Evolutionary conservation across 2,888 invertebrate genomes (phyloP), one percentile per base, ranked within the genome.

Genomic region (Aradus depressus): DNA sequence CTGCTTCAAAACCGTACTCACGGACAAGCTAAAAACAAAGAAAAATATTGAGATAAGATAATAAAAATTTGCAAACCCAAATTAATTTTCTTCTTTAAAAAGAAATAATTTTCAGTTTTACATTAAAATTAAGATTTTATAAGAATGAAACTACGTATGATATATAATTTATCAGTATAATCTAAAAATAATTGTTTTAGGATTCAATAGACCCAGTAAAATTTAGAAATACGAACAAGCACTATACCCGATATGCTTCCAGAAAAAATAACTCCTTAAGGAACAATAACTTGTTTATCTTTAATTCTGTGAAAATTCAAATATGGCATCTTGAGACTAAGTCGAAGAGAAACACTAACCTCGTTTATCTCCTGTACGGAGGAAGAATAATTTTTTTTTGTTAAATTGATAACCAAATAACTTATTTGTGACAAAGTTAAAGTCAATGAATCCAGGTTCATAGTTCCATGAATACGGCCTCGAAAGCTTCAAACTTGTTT

Each of bases 371-470:
- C 90, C 72, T 82, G 82, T 72, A 81, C 81, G 69, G 83, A 85
- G 71, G 87, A 83, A 74, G 87, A 86, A 75, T 82, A 88, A 76
- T 92, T 93, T 77, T 89, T 91, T 81, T 92, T 93, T 72, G 79
- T 89, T 76, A 93, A 81, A 78, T 86, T 88, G 73, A 83, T 80
- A 79, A 93, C 88, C 75, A 92, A 86, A 82, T 86, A 86, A 84
- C 86, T 87, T 77, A 95, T 93, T 84, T 93, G 91, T 81, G 89
- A 88, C 84, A 93, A 84, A 81, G 92, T 88, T 84, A 91, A 87
- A 80, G 88, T 89, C 81, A 91, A 82, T 81, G 92, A 85, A 83
- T 93, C 93, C 82, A 92, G 90, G 87, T 89, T 90, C 91, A 91
- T 91, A 90, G 86, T 90, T 90, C 87, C 88, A 81, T 81, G 77